Base-by-base conservation (phyloP, 2,113 vertebrate species). In the Erythrocercus mccallii region DNA sequence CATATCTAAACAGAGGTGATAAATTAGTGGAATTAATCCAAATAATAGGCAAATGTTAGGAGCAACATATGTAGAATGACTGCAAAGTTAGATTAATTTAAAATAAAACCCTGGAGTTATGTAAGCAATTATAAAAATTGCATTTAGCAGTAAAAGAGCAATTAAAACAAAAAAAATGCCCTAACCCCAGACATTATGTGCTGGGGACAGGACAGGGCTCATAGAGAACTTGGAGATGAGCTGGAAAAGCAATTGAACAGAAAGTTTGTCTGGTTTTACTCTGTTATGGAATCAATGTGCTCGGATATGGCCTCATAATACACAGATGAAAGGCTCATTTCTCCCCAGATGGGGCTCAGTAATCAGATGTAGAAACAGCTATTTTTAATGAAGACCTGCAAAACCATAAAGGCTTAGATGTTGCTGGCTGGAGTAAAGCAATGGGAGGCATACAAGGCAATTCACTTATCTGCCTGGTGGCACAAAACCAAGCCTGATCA, bases 321-420 rank as follows among this genome's bases (percentile, higher is more conserved):
- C 84, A 81, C 81, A 96, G 84, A 95, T 90, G 80, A 95, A 97
- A 95, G 81, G 81, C 72, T 82, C 45, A 31, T 89, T 95, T 90
- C 74, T 73, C 74, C 94, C 87, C 92, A 86, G 94, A 95, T 95
- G 94, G 91, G 81, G 88, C 94, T 93, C 76, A 76, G 58, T 72
- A 91, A 96, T 94, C 93, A 95, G 88, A 95, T 93, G 94, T 74
- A 95, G 94, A 94, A 97, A 96, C 78, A 93, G 90, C 84, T 64
- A 92, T 93, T 88, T 82, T 92, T 95, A 88, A 96, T 95, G 95
- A 92, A 97, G 94, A 91, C 88, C 80, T 86, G 88, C 56, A 92
- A 87, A 94, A 88, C 84, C 68, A 70, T 71, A 78, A 79, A 95
- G 83, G 84, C 71, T 94, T 88, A 86, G 90, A 96, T 77, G 79